Conservation (phyloP, 2,888 invertebrate species). For the Caenorhabditis sinica region DNA sequence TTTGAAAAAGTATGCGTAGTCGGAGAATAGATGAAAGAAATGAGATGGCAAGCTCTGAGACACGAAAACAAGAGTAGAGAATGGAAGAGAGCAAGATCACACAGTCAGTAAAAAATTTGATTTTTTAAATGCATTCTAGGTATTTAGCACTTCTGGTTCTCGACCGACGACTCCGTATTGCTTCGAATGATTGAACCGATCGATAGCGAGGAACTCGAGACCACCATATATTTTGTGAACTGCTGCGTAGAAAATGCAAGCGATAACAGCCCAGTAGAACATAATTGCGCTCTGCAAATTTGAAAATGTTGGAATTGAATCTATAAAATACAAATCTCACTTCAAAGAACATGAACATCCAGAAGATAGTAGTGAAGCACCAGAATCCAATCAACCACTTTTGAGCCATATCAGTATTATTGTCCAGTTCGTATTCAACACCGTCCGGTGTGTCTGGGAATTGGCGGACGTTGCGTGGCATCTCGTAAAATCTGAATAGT, state of each 20-base stretch:
- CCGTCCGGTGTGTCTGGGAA: conserved; percentile 64
- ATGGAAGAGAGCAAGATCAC: not conserved
- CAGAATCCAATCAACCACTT: conserved; percentile 75
- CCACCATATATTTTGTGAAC: conserved; percentile 77
- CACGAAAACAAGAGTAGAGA: conserved; percentile 3
- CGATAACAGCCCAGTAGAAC: conserved; percentile 69
- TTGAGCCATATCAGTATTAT: conserved; percentile 67
- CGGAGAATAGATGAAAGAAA: conserved; percentile 7
- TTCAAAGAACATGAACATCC: conserved; percentile 75
- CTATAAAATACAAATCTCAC: conserved; percentile 15
- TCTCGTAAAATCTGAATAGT: conserved; percentile 69
- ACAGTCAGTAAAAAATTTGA: not conserved
- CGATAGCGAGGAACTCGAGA: conserved; percentile 77
- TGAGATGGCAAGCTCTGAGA: conserved; percentile 48
- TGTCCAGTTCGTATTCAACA: conserved; percentile 61
- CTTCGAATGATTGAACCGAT: conserved; percentile 63
- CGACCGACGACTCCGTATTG: conserved; percentile 46
- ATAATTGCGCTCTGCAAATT: conserved; percentile 67
- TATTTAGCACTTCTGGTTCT: conserved; percentile 25
- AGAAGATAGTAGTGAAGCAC: conserved; percentile 77
- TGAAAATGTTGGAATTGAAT: not conserved
- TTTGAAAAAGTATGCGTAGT: conserved; percentile 15
- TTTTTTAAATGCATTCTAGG: conserved; percentile 13
- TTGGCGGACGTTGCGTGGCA: conserved; percentile 56
- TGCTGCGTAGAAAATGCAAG: conserved; percentile 59